A percentile compares a stretch with the other conserved stretches of the same genome.
phyloP scores from a whole-genome alignment of 2,797 vertebrate species.

The Sebastolobus alascanus region DNA sequence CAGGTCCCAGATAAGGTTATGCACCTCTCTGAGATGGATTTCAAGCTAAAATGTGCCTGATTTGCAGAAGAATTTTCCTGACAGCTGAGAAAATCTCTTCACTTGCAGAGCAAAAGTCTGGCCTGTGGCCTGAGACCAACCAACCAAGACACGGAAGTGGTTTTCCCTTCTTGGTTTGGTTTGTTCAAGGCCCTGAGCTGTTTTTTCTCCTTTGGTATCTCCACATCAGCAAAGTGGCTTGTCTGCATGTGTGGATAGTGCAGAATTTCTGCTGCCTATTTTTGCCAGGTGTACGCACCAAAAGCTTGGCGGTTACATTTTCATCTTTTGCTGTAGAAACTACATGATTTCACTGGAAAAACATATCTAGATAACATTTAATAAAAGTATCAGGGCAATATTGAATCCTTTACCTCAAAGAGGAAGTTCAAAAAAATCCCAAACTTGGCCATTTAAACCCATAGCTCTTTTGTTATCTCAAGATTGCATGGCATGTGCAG shows the following conservation, averaged over 20 bases:
- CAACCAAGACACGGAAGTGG: conserved; percentile 57
- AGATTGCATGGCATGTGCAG: background rate
- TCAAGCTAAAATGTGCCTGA: conserved; percentile 2
- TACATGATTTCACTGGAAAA: background rate
- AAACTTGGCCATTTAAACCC: background rate
- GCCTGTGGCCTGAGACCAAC: conserved; percentile 30
- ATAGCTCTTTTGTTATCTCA: background rate
- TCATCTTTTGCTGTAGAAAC: background rate
- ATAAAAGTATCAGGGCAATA: background rate
- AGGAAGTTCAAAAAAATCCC: background rate
- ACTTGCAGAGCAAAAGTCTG: conserved; percentile 29
- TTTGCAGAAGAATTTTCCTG: conserved; percentile 30
- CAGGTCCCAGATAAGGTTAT: conserved; percentile 14
- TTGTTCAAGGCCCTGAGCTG: conserved; percentile 58
- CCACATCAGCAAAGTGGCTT: conserved; percentile 63
- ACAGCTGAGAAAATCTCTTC: conserved; percentile 36
- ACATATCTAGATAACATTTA: background rate
- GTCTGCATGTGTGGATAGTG: conserved; percentile 34
- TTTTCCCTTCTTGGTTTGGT: conserved; percentile 53
- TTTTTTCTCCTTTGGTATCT: conserved; percentile 62
- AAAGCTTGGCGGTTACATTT: background rate
- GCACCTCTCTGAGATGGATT: background rate
- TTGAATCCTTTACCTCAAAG: background rate
- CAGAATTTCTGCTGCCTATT: conserved; percentile 21
- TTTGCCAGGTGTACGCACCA: conserved; percentile 13